Conservation (phyloP, 1,140 invertebrate genomes). For the Vanessa tameamea region DNA sequence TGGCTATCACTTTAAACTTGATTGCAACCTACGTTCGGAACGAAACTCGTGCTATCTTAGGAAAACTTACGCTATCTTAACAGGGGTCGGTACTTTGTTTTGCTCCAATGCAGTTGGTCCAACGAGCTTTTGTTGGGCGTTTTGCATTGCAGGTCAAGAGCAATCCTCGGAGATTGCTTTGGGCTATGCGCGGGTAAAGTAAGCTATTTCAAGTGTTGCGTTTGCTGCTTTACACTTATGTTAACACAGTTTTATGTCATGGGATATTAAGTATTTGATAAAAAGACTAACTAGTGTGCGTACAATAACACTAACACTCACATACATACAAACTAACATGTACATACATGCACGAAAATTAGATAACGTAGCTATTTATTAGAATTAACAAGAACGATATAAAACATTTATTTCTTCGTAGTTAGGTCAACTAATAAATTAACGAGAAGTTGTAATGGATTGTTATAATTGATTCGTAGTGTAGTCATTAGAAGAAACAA, state of each 20-base stretch:
- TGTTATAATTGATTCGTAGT: slow-evolving; percentile 61
- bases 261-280: no score
- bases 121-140: slow-evolving; percentile 59
- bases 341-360: neutral
- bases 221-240: slow-evolving; percentile 16
- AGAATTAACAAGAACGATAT: slow-evolving; percentile 29
- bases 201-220: slow-evolving; percentile 38
- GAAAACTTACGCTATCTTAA: slow-evolving; percentile 37
- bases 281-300: no score
- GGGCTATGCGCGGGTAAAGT: slow-evolving; percentile 40
- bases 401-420: slow-evolving; percentile 34
- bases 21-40: slow-evolving; percentile 30
- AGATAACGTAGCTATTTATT: neutral
- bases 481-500: slow-evolving; percentile 72
- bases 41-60: slow-evolving; percentile 32
- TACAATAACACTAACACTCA: no score
- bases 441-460: slow-evolving; percentile 56
- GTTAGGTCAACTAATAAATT: slow-evolving; percentile 50
- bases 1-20: slow-evolving; percentile 31
- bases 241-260: no score
- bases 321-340: neutral
- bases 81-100: slow-evolving; percentile 50
- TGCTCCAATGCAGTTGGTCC: slow-evolving; percentile 48
- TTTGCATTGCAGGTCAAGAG: slow-evolving; percentile 69
- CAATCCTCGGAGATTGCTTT: slow-evolving; percentile 62